These are phyloP conservation scores for Temnothorax curvispinosus DNA, from an alignment of 1,140 invertebrate species.

Conservation along the genomic window DNA sequence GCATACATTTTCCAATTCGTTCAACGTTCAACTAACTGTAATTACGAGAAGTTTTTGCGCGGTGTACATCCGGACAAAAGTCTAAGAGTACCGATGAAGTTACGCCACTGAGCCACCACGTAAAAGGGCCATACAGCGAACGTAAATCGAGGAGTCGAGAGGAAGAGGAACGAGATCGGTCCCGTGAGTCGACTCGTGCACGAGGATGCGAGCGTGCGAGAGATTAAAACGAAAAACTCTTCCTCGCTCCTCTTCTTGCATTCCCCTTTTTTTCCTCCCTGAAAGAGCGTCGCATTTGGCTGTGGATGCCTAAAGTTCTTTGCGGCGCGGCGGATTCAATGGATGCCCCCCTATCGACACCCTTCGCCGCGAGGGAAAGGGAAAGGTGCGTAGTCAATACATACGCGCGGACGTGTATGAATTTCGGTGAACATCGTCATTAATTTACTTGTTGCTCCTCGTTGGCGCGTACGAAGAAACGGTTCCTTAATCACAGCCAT, in stretches of 20 bases:
- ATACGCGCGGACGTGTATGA: background rate
- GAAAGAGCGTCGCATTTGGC: conserved; percentile 65
- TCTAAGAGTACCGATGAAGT: background rate
- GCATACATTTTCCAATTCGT: background rate
- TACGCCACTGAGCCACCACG: conserved; percentile 18
- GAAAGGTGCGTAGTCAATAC: conserved; percentile 33
- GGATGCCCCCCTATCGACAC: conserved; percentile 38
- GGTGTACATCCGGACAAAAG: background rate
- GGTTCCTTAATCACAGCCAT: conserved; percentile 41
- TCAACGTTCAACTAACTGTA: background rate
- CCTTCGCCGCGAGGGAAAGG: conserved; percentile 38
- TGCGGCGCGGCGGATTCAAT: conserved; percentile 67
- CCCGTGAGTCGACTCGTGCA: conserved; percentile 59
- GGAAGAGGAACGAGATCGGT: conserved; percentile 66
- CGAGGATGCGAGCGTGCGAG: conserved; percentile 67
- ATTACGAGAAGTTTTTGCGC: background rate
- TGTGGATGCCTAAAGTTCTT: conserved; percentile 33
- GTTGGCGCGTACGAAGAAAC: conserved; percentile 22
- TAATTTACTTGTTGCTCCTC: conserved; percentile 50
- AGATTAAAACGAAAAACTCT: conserved; percentile 76
- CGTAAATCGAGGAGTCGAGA: conserved; percentile 37
- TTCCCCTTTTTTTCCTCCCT: conserved; percentile 15
- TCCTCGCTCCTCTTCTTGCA: background rate
- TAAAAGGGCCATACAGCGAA: conserved; percentile 31
- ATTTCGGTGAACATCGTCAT: conserved; percentile 34